Conservation (phyloP, 2,888 invertebrate species). For the Sesamia inferens region DNA sequence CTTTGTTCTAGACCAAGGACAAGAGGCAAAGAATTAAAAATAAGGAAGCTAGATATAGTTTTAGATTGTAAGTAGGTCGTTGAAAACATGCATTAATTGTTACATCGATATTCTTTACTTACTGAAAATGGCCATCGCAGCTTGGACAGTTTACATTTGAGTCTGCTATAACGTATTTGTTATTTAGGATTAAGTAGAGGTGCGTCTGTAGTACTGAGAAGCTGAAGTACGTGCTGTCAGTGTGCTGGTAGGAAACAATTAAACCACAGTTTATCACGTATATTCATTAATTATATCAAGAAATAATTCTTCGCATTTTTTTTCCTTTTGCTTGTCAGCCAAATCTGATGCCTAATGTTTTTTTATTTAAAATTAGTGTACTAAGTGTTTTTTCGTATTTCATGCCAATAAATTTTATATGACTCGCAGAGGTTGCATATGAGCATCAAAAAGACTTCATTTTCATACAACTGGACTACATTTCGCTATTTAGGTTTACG, state of each 20-base stretch:
- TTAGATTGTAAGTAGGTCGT: neutral
- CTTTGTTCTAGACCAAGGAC: conserved; percentile 46
- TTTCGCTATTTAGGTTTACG: neutral
- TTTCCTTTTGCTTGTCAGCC: neutral
- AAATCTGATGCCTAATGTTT: neutral
- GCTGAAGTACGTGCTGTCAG: no score
- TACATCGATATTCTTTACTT: neutral
- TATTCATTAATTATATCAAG: neutral
- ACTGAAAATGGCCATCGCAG: neutral
- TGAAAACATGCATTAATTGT: neutral
- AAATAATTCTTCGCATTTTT: neutral
- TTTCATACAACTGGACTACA: no score
- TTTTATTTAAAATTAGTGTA: no score
- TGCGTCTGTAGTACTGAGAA: no score
- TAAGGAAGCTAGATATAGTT: conserved; percentile 12
- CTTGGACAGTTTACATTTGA: neutral
- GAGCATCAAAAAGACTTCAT: no score
- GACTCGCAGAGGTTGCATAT: neutral
- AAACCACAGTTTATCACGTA: no score
- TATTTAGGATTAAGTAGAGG: neutral
- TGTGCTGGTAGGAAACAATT: no score
- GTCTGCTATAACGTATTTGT: neutral
- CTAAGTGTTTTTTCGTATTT: no score
- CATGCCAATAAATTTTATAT: neutral
- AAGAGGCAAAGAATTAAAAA: conserved; percentile 16